Evolutionary conservation across 1,140 invertebrate genomes (phyloP).

Genomic region (Cydia strobilella): DNA sequence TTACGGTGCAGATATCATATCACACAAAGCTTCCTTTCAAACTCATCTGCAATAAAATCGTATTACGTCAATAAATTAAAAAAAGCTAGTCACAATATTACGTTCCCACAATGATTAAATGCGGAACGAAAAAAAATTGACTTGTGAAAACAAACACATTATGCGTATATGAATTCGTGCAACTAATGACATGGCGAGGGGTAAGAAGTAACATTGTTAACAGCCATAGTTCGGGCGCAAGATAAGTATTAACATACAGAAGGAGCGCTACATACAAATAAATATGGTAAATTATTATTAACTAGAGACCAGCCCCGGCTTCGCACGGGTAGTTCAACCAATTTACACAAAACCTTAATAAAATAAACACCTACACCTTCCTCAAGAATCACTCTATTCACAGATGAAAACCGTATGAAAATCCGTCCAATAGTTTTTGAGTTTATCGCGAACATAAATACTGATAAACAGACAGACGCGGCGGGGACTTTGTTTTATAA

Average conservation of each 20-base stretch:
- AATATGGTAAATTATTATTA: background rate
- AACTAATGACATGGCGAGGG: conserved; percentile 75
- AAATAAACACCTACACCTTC: too few relatives aligned
- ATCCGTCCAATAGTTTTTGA: too few relatives aligned
- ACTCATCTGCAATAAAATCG: conserved; percentile 53
- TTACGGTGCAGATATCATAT: background rate
- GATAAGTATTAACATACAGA: background rate
- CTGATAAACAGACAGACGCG: too few relatives aligned
- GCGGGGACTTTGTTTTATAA: too few relatives aligned
- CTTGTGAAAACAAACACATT: conserved; percentile 76
- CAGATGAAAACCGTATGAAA: too few relatives aligned
- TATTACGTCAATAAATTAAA: conserved; percentile 54
- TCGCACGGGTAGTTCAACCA: too few relatives aligned
- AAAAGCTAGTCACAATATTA: conserved; percentile 50
- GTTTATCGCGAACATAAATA: too few relatives aligned
- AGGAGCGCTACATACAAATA: background rate
- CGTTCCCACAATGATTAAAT: conserved; percentile 44
- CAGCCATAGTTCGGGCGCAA: conserved; percentile 63
- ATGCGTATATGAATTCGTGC: conserved; percentile 73
- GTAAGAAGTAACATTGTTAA: conserved; percentile 72
- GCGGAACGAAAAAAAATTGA: conserved; percentile 36
- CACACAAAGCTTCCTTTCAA: conserved; percentile 37
- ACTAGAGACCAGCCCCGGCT: too few relatives aligned
- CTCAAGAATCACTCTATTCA: too few relatives aligned
- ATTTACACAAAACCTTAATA: too few relatives aligned